Conservation (phyloP, 2,113 vertebrate species). For the Dromaius novaehollandiae region DNA sequence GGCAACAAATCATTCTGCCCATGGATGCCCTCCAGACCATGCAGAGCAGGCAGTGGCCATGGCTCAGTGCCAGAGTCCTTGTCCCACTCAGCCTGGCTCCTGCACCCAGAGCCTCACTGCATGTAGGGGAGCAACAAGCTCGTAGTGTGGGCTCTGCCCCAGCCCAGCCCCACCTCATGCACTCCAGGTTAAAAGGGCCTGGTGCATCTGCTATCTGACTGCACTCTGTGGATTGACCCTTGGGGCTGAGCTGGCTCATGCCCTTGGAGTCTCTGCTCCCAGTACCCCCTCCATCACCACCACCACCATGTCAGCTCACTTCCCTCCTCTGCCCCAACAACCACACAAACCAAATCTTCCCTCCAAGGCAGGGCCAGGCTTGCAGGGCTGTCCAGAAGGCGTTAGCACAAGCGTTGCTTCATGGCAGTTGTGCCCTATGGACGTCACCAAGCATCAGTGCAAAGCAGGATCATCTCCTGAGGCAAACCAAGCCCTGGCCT, state of each 20-base stretch:
- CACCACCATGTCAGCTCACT: not conserved
- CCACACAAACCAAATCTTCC: not conserved
- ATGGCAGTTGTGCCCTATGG: not conserved
- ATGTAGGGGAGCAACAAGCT: not conserved
- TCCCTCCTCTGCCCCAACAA: not conserved
- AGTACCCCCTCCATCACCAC: not conserved
- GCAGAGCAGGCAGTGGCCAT: not conserved
- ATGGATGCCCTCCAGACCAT: not conserved
- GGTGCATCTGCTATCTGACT: not conserved
- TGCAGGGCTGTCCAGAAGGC: not conserved
- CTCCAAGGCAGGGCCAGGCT: not conserved
- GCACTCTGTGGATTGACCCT: no score
- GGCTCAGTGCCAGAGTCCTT: not conserved
- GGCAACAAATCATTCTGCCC: not conserved
- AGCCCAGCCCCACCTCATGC: not conserved
- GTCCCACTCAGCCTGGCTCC: not conserved
- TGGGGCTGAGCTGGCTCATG: not conserved
- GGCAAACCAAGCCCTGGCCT: not conserved
- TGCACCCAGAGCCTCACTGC: fast-evolving
- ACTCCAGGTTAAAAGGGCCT: not conserved
- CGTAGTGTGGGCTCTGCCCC: not conserved
- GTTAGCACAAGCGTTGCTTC: no score
- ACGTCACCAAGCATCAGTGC: not conserved
- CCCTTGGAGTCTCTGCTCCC: no score
- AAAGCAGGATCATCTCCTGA: not conserved